Conservation (phyloP, 2,888 invertebrate species). For the Folsomia candida region DNA sequence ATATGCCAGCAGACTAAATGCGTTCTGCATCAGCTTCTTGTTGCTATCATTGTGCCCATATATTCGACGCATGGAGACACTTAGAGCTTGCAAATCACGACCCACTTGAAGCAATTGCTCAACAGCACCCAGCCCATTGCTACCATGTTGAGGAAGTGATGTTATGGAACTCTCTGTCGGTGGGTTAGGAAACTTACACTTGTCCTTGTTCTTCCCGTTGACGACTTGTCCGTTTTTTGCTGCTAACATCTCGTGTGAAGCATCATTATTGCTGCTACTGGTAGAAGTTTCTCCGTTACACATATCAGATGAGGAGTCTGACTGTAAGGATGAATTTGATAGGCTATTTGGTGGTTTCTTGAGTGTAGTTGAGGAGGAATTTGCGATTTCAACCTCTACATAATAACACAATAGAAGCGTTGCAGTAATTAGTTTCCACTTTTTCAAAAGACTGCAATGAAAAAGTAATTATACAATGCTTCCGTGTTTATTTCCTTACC, state of each 20-base stretch:
- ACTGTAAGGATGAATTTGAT: slow-evolving; percentile 45
- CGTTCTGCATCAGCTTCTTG: slow-evolving; percentile 84
- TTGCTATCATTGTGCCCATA: slow-evolving; percentile 76
- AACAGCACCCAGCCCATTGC: slow-evolving; percentile 62
- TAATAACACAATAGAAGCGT: not conserved
- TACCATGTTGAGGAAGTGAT: too few species aligned
- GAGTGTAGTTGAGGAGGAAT: slow-evolving; percentile 33
- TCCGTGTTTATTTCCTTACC: slow-evolving; percentile 40
- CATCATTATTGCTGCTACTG: slow-evolving; percentile 34
- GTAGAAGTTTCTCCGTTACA: slow-evolving; percentile 40
- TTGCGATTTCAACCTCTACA: slow-evolving; percentile 46
- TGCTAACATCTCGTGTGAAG: not conserved
- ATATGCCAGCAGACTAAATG: slow-evolving; percentile 95
- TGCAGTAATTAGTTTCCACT: too few species aligned
- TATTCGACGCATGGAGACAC: slow-evolving; percentile 76
- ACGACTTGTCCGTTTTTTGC: not conserved
- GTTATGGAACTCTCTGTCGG: slow-evolving; percentile 10
- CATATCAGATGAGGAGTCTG: slow-evolving; percentile 38
- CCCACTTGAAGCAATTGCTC: slow-evolving; percentile 94
- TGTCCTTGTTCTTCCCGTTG: not conserved
- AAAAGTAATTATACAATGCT: not conserved
- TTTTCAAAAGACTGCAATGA: too few species aligned
- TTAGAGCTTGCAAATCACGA: slow-evolving; percentile 87
- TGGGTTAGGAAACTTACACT: not conserved
- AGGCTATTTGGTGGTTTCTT: slow-evolving; percentile 43